These are phyloP conservation scores for Desmodus rotundus DNA, from an alignment of 2,113 vertebrate species.

Conservation along the genomic window DNA sequence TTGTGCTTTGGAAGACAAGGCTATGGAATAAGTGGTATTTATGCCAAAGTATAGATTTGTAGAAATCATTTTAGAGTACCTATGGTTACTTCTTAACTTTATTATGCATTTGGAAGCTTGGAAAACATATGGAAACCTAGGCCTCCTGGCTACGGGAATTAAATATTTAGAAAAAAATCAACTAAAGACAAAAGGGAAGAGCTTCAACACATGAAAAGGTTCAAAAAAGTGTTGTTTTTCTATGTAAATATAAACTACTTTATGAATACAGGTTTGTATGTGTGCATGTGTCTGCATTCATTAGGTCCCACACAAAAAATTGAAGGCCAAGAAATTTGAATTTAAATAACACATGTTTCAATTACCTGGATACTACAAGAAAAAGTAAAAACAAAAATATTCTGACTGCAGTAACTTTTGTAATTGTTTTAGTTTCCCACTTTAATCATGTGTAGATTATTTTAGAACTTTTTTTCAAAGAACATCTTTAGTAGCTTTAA, in stretches of 20 bases:
- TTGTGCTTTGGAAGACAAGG: fast-evolving
- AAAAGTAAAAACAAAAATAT: neutral
- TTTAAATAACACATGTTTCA: neutral
- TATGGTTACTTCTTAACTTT: neutral
- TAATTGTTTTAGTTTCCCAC: neutral
- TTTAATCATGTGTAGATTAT: neutral
- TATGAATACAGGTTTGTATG: fast-evolving
- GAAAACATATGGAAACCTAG: neutral
- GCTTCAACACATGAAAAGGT: neutral
- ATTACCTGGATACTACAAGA: neutral
- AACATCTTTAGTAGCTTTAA: neutral
- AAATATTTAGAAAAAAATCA: neutral
- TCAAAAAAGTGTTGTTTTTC: neutral
- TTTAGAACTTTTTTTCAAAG: neutral
- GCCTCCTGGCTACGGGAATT: neutral
- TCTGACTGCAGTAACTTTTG: neutral
- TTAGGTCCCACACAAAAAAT: neutral
- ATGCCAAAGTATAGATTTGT: neutral
- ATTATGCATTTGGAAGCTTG: neutral
- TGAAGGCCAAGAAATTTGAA: neutral
- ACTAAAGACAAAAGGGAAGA: neutral
- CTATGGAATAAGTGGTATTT: neutral
- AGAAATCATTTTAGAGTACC: neutral
- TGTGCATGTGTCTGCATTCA: neutral
- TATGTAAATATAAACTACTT: neutral